Percentiles rank a stretch among this genome's conserved stretches.
Conservation (phyloP, 2,113 vertebrate genomes). For the Spheniscus mendiculus region DNA sequence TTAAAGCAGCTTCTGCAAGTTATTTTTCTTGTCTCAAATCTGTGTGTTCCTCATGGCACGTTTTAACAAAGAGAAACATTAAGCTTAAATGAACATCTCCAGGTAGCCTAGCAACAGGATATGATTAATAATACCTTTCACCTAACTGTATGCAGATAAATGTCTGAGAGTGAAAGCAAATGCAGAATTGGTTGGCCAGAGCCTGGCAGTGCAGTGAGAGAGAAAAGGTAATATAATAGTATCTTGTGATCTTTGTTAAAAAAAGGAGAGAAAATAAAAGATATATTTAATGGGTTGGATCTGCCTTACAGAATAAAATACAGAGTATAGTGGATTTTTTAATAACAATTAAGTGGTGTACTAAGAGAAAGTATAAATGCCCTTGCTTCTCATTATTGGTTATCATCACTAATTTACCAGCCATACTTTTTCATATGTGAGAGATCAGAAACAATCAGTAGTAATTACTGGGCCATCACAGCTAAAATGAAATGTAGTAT, state of each 20-base stretch:
- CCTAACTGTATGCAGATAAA: constrained; percentile 72
- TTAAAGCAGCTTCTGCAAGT: constrained; percentile 2
- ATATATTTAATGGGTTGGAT: background rate
- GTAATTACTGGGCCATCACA: constrained; percentile 31
- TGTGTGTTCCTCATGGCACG: constrained; percentile 48
- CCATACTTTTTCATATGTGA: constrained; percentile 17
- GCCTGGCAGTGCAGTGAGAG: constrained; percentile 15
- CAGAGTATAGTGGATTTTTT: background rate
- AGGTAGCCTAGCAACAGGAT: constrained; percentile 79
- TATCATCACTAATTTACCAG: constrained; percentile 28
- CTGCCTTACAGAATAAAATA: background rate
- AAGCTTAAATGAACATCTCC: constrained; percentile 76
- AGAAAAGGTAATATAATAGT: constrained; percentile 51
- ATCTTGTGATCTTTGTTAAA: constrained; percentile 36
- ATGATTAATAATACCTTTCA: constrained; percentile 80
- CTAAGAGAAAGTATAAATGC: background rate
- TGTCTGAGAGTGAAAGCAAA: constrained; percentile 67
- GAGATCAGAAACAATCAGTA: constrained; percentile 54
- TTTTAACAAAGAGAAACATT: constrained; percentile 73
- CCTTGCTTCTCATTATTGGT: constrained; percentile 3
- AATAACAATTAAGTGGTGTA: background rate
- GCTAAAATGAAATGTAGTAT: constrained; percentile 12
- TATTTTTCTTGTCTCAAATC: constrained; percentile 68
- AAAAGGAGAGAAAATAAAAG: constrained; percentile 7
- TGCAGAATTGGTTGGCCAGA: constrained; percentile 64